Evolutionary conservation across 1,140 invertebrate species (phyloP), one percentile per base, ranked within the genome.

Genomic region (Hyles euphorbiae): DNA sequence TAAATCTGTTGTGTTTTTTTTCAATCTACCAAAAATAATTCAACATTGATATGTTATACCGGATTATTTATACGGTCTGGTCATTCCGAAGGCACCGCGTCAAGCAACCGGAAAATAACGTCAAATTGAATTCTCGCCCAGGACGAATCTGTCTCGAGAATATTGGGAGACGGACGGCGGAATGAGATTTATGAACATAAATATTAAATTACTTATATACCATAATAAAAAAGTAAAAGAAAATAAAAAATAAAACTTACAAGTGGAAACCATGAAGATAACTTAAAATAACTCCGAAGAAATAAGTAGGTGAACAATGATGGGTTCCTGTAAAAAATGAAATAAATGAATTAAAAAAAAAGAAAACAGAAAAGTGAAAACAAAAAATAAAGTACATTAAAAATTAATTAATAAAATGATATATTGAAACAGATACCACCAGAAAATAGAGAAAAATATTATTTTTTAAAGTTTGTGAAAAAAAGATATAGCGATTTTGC

Each of bases 181-280:
- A 50, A 11, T 11, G 33, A 10, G 10, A 34, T 7, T 34, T 5
- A 8, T 33, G 10, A 52, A 1, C 10, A 10, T 52, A 5, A 34
- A n/a, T 34, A 52, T 9, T 52, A 7, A 61, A 67, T 44, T 60
- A 62, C 60, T 59, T 66, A 60, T 40, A 61, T 46, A 49, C 47
- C 10, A 59, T 11, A 67, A 63, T 54, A 61, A 62, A 63, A 63
- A 51, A 63, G 58, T 50, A 60, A 12, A 65, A 67, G 60, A 46
- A 55, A 68, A 53, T 70, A 74, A 71, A 71, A 76, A 77, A 67
- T 55, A 60, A 74, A 77, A 83, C 81, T 83, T 79, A 87, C 80
- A 87, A 71, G 71, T 74, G 63, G 76, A 78, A 67, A 87, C 80
- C 81, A 83, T 84, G 80, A 70, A 76, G 80, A 61, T 64, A 80